A percentile compares a stretch with the other conserved stretches of the same genome.
Conservation (phyloP, 92 coral and sea anemone genomes). For the Porites lobata region DNA sequence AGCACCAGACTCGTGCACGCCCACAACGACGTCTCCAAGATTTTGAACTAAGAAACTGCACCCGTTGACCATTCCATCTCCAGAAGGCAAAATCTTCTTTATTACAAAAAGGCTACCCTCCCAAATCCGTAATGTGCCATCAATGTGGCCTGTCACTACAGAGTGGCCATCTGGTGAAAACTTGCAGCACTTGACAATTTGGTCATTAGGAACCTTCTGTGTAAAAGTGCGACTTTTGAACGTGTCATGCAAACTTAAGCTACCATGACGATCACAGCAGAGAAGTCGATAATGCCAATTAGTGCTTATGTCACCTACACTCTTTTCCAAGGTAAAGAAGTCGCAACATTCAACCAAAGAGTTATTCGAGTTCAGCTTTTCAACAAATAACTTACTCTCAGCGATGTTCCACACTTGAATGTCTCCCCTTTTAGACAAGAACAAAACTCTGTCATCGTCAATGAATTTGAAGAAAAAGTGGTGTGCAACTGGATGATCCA, state of each 20-base stretch:
- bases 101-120: conserved; percentile 25
- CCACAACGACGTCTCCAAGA: conserved; percentile 30
- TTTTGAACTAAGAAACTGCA: conserved; percentile 51
- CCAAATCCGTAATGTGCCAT: conserved; percentile 57
- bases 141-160: conserved; percentile 54
- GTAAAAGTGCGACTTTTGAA: background rate
- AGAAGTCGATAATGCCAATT: conserved; percentile 39
- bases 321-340: conserved; percentile 12
- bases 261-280: conserved; percentile 46
- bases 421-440: conserved; percentile 26
- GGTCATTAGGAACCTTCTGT: conserved; percentile 1
- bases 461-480: conserved; percentile 27
- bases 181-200: conserved; percentile 45
- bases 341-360: conserved; percentile 30
- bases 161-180: conserved; percentile 56
- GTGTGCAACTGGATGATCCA: conserved; percentile 1
- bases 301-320: background rate
- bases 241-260: conserved; percentile 35
- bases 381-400: background rate
- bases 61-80: conserved; percentile 43
- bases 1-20: conserved; percentile 49
- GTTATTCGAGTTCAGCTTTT: background rate
- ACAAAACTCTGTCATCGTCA: conserved; percentile 19
- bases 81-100: conserved; percentile 22
- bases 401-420: conserved; percentile 22